Conservation (phyloP, 2,797 vertebrate species). For the Champsocephalus gunnari region DNA sequence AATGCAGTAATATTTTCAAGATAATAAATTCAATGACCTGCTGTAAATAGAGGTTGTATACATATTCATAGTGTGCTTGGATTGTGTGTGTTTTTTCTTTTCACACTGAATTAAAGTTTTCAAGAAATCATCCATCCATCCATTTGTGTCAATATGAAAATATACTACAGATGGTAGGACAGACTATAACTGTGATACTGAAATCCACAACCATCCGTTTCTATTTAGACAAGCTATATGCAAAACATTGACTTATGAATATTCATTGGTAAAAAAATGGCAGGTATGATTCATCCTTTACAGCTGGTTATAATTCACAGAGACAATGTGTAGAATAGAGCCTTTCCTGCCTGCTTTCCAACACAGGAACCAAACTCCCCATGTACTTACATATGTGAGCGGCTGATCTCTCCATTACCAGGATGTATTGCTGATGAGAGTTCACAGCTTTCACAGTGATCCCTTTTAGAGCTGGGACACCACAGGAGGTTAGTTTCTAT, state of each 20-base stretch:
- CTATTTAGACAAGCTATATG: conserved; percentile 63
- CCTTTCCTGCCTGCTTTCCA: conserved; percentile 62
- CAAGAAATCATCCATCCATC: conserved; percentile 24
- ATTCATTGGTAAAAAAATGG: conserved; percentile 72
- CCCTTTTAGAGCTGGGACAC: conserved; percentile 33
- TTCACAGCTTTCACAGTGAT: conserved; percentile 62
- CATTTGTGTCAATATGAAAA: conserved; percentile 47
- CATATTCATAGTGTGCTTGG: conserved; percentile 41
- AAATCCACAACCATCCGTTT: conserved; percentile 43
- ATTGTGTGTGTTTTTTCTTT: conserved; percentile 47
- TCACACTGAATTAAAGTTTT: conserved; percentile 69
- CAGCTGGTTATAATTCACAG: conserved; percentile 75
- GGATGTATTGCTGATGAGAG: conserved; percentile 54
- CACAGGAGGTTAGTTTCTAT: conserved; percentile 34
- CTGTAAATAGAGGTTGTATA: conserved; percentile 5
- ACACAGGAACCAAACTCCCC: conserved; percentile 31
- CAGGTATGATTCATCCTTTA: conserved; percentile 80
- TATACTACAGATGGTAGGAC: conserved; percentile 65
- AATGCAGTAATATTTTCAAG: conserved; percentile 46
- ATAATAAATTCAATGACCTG: conserved; percentile 23
- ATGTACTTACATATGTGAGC: conserved; percentile 35
- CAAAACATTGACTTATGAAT: conserved; percentile 75
- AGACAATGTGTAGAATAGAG: conserved; percentile 64
- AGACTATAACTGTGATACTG: conserved; percentile 54
- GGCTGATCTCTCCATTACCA: conserved; percentile 61